A percentile compares a stretch with the other conserved stretches of the same genome.
These are phyloP conservation scores for Orchestia grillus DNA, from an alignment of 1,140 invertebrate species.

Conservation along the genomic window DNA sequence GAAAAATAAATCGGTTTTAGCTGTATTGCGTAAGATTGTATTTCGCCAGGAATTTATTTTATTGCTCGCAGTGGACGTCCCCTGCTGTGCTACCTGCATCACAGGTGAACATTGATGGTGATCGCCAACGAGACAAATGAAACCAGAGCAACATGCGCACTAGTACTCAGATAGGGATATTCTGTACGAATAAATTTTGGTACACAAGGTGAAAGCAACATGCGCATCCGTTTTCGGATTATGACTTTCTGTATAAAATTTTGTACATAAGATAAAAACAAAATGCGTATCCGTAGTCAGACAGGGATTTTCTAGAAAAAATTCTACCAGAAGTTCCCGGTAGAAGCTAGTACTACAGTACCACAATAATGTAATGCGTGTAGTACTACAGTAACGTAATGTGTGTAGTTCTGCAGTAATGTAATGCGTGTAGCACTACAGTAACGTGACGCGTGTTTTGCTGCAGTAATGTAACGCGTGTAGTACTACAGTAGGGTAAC, in stretches of 20 bases:
- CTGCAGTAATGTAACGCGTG: not conserved
- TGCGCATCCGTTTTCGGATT: no score
- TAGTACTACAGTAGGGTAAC: not conserved
- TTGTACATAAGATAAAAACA: no score
- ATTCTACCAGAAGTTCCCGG: not conserved
- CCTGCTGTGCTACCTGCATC: not conserved
- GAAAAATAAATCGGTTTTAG: no score
- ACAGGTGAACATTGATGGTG: not conserved
- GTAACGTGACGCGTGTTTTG: not conserved
- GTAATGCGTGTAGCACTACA: not conserved
- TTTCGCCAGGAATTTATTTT: no score
- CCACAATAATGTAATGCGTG: not conserved
- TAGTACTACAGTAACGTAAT: not conserved
- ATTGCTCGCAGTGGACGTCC: not conserved
- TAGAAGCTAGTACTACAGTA: not conserved
- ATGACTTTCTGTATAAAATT: no score
- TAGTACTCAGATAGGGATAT: no score
- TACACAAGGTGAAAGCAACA: no score
- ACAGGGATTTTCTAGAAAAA: not conserved
- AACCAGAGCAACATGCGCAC: no score
- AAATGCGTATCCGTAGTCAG: no score
- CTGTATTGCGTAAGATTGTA: no score
- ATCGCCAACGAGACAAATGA: not conserved
- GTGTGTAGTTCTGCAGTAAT: not conserved
- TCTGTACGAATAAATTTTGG: not conserved